Percentiles rank a stretch among this genome's conserved stretches.
phyloP scores from a whole-genome alignment of 2,113 vertebrate species.

The Sinocyclocheilus anophthalmus region DNA sequence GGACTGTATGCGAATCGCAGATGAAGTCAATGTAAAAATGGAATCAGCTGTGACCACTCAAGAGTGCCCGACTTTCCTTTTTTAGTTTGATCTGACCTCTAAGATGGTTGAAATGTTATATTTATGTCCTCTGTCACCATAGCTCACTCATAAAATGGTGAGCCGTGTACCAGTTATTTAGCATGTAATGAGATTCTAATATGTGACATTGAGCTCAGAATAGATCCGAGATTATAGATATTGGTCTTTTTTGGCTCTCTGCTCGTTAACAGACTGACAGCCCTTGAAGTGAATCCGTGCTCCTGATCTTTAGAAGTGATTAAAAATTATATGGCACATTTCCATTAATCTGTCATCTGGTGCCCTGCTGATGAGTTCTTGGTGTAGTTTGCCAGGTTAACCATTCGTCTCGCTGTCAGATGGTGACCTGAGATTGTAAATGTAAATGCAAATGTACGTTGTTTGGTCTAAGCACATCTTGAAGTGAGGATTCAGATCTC shows the following conservation, averaged over 20 bases:
- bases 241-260: conserved; percentile 28
- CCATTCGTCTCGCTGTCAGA: conserved; percentile 70
- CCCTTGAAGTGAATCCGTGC: conserved; percentile 61
- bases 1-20: neutral
- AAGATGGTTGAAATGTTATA: conserved; percentile 22
- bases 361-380: conserved; percentile 65
- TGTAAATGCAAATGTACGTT: conserved; percentile 47
- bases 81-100: neutral
- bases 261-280: conserved; percentile 59
- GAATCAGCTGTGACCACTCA: neutral
- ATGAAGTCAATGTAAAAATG: conserved; percentile 8
- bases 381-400: conserved; percentile 70
- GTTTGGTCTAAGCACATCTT: neutral
- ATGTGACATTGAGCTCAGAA: conserved; percentile 44
- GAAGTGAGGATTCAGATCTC: neutral
- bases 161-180: conserved; percentile 30
- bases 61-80: neutral
- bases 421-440: conserved; percentile 67
- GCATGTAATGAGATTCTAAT: conserved; percentile 31
- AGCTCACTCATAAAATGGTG: conserved; percentile 44
- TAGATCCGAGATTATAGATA: conserved; percentile 36
- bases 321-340: conserved; percentile 72
- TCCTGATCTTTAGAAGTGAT: conserved; percentile 69
- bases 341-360: conserved; percentile 71
- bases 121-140: conserved; percentile 26